phyloP scores from a whole-genome alignment of 2,888 invertebrate species.

The Argyra leucocephala region DNA sequence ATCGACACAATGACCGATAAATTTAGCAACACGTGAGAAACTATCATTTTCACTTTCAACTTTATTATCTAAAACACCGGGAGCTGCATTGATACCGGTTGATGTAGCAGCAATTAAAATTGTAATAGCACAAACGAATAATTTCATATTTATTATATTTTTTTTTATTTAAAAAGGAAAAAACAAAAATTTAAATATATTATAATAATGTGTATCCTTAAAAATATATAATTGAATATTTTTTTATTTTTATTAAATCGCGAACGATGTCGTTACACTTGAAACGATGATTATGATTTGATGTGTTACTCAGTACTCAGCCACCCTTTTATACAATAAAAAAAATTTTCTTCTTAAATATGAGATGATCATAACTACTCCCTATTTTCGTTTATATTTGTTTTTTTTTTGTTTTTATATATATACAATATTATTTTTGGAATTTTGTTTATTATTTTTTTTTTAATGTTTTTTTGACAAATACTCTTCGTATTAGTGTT shows the following conservation, averaged over 20 bases:
- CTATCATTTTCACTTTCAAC: conserved; percentile 43
- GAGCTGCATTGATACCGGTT: conserved; percentile 34
- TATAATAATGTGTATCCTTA: background rate
- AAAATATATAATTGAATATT: conserved; percentile 14
- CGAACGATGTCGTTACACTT: conserved; percentile 31
- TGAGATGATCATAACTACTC: conserved; percentile 1
- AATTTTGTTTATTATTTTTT: no score
- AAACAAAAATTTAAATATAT: background rate
- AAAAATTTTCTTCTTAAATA: background rate
- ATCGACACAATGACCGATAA: conserved; percentile 41
- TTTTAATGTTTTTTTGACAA: background rate
- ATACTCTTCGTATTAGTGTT: background rate
- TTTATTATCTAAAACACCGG: conserved; percentile 35
- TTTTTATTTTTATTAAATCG: conserved; percentile 19
- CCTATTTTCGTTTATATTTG: background rate
- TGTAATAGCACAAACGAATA: conserved; percentile 31
- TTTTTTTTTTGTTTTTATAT: background rate
- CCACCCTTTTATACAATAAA: conserved; percentile 40
- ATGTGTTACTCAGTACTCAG: conserved; percentile 37
- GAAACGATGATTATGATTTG: conserved; percentile 41
- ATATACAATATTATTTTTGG: no score
- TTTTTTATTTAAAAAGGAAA: conserved; percentile 5
- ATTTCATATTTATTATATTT: conserved; percentile 31
- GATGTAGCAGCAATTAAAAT: conserved; percentile 29
- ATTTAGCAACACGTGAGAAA: conserved; percentile 37